Base-by-base conservation (phyloP, 2,113 vertebrate species). In the Clarias magur region DNA sequence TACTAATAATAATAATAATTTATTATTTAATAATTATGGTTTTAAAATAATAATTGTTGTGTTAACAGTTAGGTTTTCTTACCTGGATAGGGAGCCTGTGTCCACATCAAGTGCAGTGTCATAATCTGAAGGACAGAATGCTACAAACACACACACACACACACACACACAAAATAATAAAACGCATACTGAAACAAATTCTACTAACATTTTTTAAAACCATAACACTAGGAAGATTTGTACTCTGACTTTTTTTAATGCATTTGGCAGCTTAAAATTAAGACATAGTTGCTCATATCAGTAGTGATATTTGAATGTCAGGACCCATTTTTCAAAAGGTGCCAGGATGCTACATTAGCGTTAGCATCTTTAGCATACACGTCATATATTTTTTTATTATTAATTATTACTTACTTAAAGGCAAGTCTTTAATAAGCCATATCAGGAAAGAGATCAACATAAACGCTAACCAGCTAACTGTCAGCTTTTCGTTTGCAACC, bases 51-150 rank as follows among this genome's bases (percentile, higher is more conserved):
- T 60, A 21, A 48, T 48, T 7, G 48, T 60, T 23, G 23, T 1
- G 27, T 12, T 34, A 62, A 62, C 6, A 62, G 4, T 62, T 8
- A 3, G 21, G 11, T 15, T 30, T 63, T 89, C 83, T 89, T 84
- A 97, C 97, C 96, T 95, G 70, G 87, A 92, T 65, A 92, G 62
- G 76, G 91, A 92, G 21, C 93, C 90, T 82, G 93, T 97, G 96
- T 0, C 96, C 93, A 17, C 92, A 53, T 98, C 97, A 0, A 96
- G 96, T 0, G 96, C 97, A 8, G 96, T 97, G 17, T 98, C 97
- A 3, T 97, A 97, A 91, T 98, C 97, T 5, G 96, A 97, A 54
- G 96, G 96, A 91, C 95, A 95, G 2, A 95, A 95, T 90, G 93
- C 95, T 95, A 89, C 15, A 90, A 57, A 90, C n/a, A n/a, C n/a